Base-by-base conservation (phyloP, 64 coral and sea anemone genomes). In the Stichodactyla mertensii region DNA sequence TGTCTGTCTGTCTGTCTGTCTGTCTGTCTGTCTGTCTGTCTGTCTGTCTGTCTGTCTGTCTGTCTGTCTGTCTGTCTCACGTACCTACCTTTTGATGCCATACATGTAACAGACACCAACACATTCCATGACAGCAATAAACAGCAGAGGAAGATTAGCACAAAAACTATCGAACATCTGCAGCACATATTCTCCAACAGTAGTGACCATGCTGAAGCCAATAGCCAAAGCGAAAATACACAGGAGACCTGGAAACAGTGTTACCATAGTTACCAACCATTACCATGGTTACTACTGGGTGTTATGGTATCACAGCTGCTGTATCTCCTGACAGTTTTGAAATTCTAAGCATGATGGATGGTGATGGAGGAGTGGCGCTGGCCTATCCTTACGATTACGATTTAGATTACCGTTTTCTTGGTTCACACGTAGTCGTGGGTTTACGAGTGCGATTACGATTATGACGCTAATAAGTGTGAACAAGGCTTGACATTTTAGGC, bases 81-180 rank as follows among this genome's bases (percentile, higher is more conserved):
- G 4, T 67, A 52, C 71, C 56, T 62, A 98, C 95, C 92, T 98
- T 14, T 87, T 58, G 15, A 93, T 84, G 28, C 95, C 95, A 11
- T 98, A 98, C 20, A 71, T 69, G 60, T 93, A 98, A 62, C 92
- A 93, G 14, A 98, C 92, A 53, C 89, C 92, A 79, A 93, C 57
- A 89, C 92, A 98, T 58, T 98, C 95, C 77, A 87, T 87, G 52
- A 98, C 92, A 64, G 95, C 95, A 71, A 93, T 93, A n/a, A 89
- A 61, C 18, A 98, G 88, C 55, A 98, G 87, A 79, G 95, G 92
- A 51, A 98, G 77, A 78, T 98, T 98, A 53, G 66, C 95, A 60
- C 92, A 89, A 74, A 98, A 98, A 51, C 89, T 98, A 70, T 98
- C 95, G 60, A 98, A 98, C 86, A 98, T 71, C 62, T 98, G 95